These are phyloP conservation scores for Chymomyza procnemis DNA, from an alignment of 2,888 invertebrate species.

Conservation along the genomic window DNA sequence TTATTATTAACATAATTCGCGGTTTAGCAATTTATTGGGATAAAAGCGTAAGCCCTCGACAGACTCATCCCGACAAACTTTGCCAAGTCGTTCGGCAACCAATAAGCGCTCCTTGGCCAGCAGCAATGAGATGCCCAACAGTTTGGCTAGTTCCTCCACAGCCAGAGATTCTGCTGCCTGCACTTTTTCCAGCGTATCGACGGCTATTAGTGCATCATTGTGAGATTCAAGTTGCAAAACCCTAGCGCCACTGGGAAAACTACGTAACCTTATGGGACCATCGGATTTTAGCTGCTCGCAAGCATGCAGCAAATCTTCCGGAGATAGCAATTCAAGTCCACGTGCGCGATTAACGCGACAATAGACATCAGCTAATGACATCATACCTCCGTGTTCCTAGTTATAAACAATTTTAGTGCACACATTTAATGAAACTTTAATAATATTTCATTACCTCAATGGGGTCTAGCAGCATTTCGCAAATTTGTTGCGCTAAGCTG, in stretches of 20 bases:
- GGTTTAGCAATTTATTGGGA: conserved; percentile 82
- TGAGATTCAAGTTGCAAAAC: conserved; percentile 91
- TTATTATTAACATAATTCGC: not conserved
- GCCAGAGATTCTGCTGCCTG: conserved; percentile 86
- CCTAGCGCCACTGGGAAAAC: conserved; percentile 96
- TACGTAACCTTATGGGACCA: conserved; percentile 87
- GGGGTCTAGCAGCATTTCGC: conserved; percentile 88
- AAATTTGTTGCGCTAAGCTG: conserved; percentile 91
- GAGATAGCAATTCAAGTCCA: conserved; percentile 96
- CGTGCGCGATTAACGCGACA: conserved; percentile 97
- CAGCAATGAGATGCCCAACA: conserved; percentile 90
- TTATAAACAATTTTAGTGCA: conserved; percentile 10
- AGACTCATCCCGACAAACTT: conserved; percentile 95
- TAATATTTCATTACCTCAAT: conserved; percentile 82
- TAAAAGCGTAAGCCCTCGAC: conserved; percentile 97
- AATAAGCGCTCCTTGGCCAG: conserved; percentile 93
- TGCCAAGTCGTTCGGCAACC: conserved; percentile 90
- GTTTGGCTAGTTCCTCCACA: conserved; percentile 91
- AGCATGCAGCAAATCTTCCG: conserved; percentile 96
- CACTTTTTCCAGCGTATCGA: conserved; percentile 83
- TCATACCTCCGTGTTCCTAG: conserved; percentile 95
- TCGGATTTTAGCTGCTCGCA: conserved; percentile 82
- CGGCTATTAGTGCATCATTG: conserved; percentile 85
- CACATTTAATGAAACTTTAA: not conserved
- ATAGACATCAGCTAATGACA: conserved; percentile 97